Evolutionary conservation across 2,113 vertebrate species (phyloP), one percentile per base, ranked within the genome.

Genomic region (Heterocephalus glaber): DNA sequence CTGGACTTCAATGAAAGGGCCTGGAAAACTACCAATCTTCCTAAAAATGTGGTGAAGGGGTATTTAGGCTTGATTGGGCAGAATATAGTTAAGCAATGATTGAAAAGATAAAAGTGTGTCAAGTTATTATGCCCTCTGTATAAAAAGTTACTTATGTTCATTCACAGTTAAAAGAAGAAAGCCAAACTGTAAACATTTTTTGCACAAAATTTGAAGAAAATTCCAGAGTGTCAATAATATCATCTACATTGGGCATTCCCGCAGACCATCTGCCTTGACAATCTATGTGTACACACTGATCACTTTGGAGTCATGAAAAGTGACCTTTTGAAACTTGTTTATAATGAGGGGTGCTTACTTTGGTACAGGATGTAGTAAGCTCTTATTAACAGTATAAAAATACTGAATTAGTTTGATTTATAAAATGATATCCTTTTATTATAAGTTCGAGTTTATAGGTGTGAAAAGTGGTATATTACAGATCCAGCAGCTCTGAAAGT

Each of bases 121-220:
- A 70, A 65, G 5, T 83, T 58, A 58, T 47, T 92, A 56, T 52
- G 9, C 11, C 44, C 28, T 7, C 80, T 91, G 12, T 4, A 22
- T 80, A 81, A 79, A 79, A 72, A 54, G 28, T 60, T 74, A 44
- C n/a, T 88, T 80, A 89, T 49, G 26, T 41, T 54, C 22, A 94
- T 54, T 95, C 79, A 54, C 17, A 79, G 38, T 60, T 22, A 35
- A 77, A 89, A 92, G 11, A 79, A 81, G 77, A 19, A 95, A 83
- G 13, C 30, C 54, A 85, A 76, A 72, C 17, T 70, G 0, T 49
- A 83, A 94, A 89, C 24, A 70, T 47, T 56, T 26, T 82, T 61
- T 20, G 6, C 60, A 60, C 70, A 65, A 74, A 79, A 66, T 54
- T 47, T 91, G 52, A 90, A 90, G 47, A 89, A 61, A 95, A 89